Conservation (phyloP, 2,797 vertebrate species). For the Pterois miles region DNA sequence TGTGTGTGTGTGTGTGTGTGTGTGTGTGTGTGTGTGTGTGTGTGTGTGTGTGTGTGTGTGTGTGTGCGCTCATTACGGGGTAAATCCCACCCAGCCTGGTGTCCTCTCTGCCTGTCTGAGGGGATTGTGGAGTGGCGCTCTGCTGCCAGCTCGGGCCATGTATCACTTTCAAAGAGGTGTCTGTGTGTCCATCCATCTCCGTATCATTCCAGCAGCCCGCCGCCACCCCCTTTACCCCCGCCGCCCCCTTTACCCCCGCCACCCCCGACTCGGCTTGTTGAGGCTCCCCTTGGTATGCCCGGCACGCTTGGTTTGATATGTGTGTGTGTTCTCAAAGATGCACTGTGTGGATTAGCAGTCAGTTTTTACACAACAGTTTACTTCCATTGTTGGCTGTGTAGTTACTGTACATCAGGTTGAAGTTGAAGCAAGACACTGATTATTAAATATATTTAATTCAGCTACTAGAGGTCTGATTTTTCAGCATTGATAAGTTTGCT, state of each 20-base stretch:
- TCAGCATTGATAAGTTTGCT: not conserved
- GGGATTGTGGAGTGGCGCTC: conserved; percentile 80
- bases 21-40: conserved; percentile 6
- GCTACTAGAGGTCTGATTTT: not conserved
- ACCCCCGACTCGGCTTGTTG: conserved; percentile 57
- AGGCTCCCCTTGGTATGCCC: conserved; percentile 78
- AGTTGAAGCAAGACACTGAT: conserved; percentile 1
- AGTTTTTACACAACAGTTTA: conserved; percentile 30
- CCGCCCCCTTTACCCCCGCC: no score
- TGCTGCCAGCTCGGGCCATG: conserved; percentile 73
- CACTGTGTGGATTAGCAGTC: not conserved
- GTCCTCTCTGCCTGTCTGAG: conserved; percentile 74
- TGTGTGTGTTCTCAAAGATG: conserved; percentile 51
- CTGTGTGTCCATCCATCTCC: conserved; percentile 69
- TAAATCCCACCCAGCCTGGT: conserved; percentile 77
- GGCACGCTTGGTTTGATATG: conserved; percentile 56
- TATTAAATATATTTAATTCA: not conserved
- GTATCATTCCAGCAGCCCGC: conserved; percentile 63
- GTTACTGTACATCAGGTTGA: no score
- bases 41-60: not conserved
- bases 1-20: not conserved
- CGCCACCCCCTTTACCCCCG: conserved; percentile 35
- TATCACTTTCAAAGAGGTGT: conserved; percentile 86
- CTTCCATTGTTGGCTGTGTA: conserved; percentile 11
- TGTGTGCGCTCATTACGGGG: conserved; percentile 63